phyloP scores from a whole-genome alignment of 2,113 vertebrate species.

The Catharus bicknelli region DNA sequence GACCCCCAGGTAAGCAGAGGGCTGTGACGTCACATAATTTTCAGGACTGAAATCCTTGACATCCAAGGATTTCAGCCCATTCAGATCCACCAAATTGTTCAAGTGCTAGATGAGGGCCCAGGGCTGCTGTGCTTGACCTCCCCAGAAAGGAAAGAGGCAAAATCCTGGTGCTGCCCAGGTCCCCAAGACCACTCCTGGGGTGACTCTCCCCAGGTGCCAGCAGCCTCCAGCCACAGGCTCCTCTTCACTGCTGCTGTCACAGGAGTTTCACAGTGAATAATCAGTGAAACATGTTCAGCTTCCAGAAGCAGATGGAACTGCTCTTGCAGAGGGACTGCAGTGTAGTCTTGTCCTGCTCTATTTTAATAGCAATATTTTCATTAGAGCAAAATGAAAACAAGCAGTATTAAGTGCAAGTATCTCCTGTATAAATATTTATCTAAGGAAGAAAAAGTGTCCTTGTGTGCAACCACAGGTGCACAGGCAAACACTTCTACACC shows the following conservation, averaged over 20 bases:
- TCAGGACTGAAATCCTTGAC: neutral
- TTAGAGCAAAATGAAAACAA: neutral
- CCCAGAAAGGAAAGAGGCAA: neutral
- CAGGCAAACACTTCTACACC: neutral
- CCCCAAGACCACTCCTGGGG: neutral
- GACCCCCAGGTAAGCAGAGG: neutral
- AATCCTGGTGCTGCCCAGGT: neutral
- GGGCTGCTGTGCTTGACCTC: neutral
- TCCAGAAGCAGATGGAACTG: neutral
- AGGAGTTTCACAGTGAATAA: neutral
- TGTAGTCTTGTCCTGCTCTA: neutral
- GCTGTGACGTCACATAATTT: neutral
- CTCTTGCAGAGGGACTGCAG: neutral
- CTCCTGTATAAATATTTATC: slow-evolving; percentile 18
- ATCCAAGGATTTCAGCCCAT: neutral
- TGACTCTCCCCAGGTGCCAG: neutral
- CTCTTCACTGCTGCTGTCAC: neutral
- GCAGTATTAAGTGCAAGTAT: neutral
- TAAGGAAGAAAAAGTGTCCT: slow-evolving; percentile 27
- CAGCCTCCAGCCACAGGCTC: neutral
- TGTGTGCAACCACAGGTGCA: slow-evolving; percentile 33
- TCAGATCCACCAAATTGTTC: neutral
- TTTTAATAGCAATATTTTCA: neutral
- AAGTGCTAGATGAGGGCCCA: neutral
- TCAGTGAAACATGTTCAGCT: neutral